Conservation (phyloP, 2,797 vertebrate genomes). For the Phoeniculus purpureus region DNA sequence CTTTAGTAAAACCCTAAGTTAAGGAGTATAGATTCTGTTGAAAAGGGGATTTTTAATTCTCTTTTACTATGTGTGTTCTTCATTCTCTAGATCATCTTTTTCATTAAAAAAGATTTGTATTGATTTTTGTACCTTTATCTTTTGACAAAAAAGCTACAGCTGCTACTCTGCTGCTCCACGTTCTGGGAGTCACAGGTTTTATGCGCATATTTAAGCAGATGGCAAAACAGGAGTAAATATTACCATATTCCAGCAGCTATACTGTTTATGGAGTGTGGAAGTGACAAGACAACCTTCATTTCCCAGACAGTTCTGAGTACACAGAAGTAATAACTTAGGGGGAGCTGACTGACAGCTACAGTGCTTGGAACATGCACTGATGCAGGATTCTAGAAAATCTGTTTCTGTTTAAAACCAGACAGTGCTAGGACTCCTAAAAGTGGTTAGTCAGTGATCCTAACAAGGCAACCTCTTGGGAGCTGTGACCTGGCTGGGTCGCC, state of each 20-base stretch:
- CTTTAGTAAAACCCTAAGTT: not conserved
- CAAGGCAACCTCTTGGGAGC: fast-evolving
- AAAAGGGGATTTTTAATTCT: not conserved
- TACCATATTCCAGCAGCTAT: not conserved
- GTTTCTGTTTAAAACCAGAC: not conserved
- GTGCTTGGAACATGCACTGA: not conserved
- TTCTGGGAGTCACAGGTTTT: slow-evolving; percentile 1
- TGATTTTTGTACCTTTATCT: not conserved
- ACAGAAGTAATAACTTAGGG: slow-evolving; percentile 12
- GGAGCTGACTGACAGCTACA: not conserved
- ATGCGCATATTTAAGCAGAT: slow-evolving; percentile 37
- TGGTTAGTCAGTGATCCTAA: fast-evolving
- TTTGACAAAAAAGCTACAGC: not conserved
- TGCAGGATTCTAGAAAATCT: not conserved
- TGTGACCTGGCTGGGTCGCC: not conserved
- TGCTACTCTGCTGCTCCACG: not conserved
- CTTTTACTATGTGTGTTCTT: not conserved
- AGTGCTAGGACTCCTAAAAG: not conserved
- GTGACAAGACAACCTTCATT: slow-evolving; percentile 6
- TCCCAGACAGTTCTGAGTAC: slow-evolving; percentile 34
- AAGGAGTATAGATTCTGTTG: not conserved
- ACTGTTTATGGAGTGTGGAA: slow-evolving; percentile 5
- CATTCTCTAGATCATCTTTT: not conserved
- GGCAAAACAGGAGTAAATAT: slow-evolving; percentile 57
- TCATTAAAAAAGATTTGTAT: not conserved